A percentile compares a stretch with the other conserved stretches of the same genome.
Evolutionary conservation across 2,113 vertebrate species (phyloP).

Genomic region (Protobothrops mucrosquamatus): DNA sequence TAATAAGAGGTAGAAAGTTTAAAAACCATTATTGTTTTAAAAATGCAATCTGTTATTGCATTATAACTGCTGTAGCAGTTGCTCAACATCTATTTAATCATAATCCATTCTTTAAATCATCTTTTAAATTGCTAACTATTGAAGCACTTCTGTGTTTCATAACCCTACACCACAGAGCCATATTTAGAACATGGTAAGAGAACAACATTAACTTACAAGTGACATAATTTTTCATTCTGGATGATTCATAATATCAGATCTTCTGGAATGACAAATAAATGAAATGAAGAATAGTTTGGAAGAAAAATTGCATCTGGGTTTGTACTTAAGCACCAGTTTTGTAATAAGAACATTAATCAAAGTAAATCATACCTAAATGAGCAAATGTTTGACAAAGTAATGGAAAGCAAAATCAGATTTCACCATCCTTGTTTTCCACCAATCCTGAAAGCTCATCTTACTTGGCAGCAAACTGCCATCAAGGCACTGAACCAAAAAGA

Average conservation of each 20-base stretch:
- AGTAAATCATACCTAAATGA: constrained; percentile 14
- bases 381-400: constrained; percentile 13
- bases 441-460: constrained; percentile 13
- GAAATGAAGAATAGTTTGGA: constrained; percentile 7
- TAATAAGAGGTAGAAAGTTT: background rate
- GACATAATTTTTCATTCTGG: constrained; percentile 24
- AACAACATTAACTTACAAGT: constrained; percentile 11
- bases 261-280: constrained; percentile 12
- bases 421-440: constrained; percentile 3
- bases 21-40: background rate
- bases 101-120: background rate
- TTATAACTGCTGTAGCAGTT: background rate
- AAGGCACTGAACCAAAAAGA: background rate
- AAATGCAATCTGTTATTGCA: background rate
- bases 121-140: background rate
- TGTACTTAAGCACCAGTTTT: constrained; percentile 9
- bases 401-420: constrained; percentile 19
- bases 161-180: background rate
- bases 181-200: background rate
- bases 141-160: background rate
- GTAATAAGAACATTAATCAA: constrained; percentile 26
- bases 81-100: background rate
- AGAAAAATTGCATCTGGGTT: constrained; percentile 28
- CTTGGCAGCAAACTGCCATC: constrained; percentile 8
- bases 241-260: constrained; percentile 1